Evolutionary conservation across 2,113 vertebrate species (phyloP), one percentile per base, ranked within the genome.

Genomic region (Poecile atricapillus): DNA sequence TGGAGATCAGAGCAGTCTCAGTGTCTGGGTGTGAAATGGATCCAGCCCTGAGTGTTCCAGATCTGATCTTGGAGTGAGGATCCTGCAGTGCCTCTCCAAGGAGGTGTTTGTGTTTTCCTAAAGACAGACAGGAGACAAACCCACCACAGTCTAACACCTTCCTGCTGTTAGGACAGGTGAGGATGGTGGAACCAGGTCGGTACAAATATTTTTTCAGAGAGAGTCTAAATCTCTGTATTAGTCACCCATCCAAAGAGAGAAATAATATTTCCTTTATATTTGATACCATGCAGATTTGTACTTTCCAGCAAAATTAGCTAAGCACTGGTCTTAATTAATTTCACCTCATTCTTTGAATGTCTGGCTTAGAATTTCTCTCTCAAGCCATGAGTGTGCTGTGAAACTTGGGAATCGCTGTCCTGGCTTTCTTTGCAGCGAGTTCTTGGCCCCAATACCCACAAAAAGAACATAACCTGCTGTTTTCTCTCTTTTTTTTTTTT

Each of bases 401-500:
- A 41, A 35, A 20, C 27, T 30, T 62, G 16, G 37, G 78, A n/a
- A 20, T 43, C 2, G 0, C 15, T 39, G 43, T 28, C 86, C 73
- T 62, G 56, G 5, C 49, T 69, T 13, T 33, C 43, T 24, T 14
- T 58, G 77, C 22, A 33, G n/a, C 5, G n/a, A 47, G 37, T 30
- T 88, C 75, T 87, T 78, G 74, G 44, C 47, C 80, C 60, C 7
- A 25, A 0, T 13, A 35, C 2, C 9, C 4, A 46, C 5, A 2
- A 31, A 74, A 94, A 35, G 46, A 53, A 47, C 55, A 25, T 84
- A 69, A 83, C 71, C 62, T 46, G 44, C 71, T 90, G 33, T 85
- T 83, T 63, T 93, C 60, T 97, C 60, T 91, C 39, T 83, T 50
- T 97, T 89, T 49, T 71, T 95, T 89, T 49, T 69, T 95, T 75